phyloP scores from a whole-genome alignment of 2,113 vertebrate species.

The Bungarus multicinctus region DNA sequence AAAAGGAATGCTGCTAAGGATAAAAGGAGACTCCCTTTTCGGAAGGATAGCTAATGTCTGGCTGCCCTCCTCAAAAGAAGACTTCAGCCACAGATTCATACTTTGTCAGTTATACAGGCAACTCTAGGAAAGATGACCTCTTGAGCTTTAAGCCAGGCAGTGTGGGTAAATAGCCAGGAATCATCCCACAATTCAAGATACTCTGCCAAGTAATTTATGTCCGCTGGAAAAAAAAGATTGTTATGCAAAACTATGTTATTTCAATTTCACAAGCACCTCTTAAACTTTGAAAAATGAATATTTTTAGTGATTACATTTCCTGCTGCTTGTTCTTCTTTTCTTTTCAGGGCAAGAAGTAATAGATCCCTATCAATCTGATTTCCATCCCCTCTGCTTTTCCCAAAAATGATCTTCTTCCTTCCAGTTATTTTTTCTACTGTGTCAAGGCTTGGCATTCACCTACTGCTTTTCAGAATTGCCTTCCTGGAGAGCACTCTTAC shows the following conservation, averaged over 20 bases:
- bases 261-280: neutral
- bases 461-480: neutral
- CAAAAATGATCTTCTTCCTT: neutral
- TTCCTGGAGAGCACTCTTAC: neutral
- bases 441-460: neutral
- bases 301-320: neutral
- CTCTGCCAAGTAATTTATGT: too few species aligned
- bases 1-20: conserved; percentile 92
- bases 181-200: neutral
- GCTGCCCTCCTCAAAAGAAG: neutral
- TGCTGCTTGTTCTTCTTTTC: neutral
- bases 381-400: neutral
- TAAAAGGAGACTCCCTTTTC: conserved; percentile 77
- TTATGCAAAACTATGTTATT: neutral
- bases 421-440: neutral
- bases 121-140: neutral
- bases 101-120: neutral
- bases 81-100: neutral
- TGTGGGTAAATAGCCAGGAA: neutral
- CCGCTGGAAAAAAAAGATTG: neutral
- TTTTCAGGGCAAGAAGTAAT: neutral
- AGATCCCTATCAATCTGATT: too few species aligned
- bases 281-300: neutral
- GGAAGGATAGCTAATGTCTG: conserved; percentile 54
- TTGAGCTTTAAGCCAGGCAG: neutral